Conservation (phyloP, 1,140 invertebrate genomes). For the Rhagoletis pomonella region DNA sequence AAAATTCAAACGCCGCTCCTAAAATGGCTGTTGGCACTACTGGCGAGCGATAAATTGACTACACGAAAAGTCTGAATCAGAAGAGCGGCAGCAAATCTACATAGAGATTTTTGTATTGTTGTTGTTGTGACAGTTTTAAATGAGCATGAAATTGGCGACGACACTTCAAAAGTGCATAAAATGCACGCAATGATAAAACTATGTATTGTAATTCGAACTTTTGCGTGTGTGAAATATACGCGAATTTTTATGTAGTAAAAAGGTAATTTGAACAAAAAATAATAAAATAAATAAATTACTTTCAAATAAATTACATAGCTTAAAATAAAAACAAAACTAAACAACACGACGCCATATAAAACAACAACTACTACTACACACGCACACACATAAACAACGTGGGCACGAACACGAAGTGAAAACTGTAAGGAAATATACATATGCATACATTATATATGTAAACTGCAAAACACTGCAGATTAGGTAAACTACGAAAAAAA, state of each 20-base stretch:
- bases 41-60: not conserved
- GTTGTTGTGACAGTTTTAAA: not conserved
- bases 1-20: conserved; percentile 12
- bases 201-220: not conserved
- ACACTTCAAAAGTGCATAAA: conserved; percentile 5
- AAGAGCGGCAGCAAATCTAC: conserved; percentile 1
- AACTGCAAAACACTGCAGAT: not conserved
- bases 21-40: not conserved
- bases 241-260: not conserved
- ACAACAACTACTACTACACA: not conserved
- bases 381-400: not conserved
- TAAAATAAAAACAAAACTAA: not conserved
- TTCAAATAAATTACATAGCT: not conserved
- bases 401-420: conserved; percentile 1
- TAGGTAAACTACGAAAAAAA: not conserved
- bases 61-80: not conserved
- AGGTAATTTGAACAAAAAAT: not conserved
- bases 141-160: not conserved
- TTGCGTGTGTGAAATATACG: not conserved
- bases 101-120: not conserved
- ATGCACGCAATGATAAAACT: not conserved
- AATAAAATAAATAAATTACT: not conserved
- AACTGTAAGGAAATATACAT: not conserved
- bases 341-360: not conserved
- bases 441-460: not conserved